Percentiles rank a stretch among this genome's conserved stretches.
phyloP scores from a whole-genome alignment of 1,140 invertebrate genomes.

The Dysdera silvatica region DNA sequence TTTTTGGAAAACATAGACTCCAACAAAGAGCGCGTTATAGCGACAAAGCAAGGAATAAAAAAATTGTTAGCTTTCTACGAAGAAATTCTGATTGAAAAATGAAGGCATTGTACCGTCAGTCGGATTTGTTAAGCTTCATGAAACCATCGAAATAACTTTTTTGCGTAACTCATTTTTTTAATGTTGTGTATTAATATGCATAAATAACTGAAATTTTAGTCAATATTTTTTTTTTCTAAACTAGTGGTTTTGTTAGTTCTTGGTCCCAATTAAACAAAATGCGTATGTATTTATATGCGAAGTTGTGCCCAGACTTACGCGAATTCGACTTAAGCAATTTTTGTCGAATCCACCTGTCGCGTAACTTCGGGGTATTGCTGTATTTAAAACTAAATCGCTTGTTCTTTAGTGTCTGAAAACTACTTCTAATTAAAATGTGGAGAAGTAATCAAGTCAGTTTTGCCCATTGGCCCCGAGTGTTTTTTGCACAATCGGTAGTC shows the following conservation, averaged over 20 bases:
- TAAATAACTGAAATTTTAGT: background rate
- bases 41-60: slow-evolving; percentile 3
- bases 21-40: slow-evolving; percentile 5
- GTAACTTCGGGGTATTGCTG: too few species aligned
- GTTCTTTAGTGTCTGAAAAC: too few species aligned
- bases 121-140: too few species aligned
- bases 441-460: too few species aligned
- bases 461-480: too few species aligned
- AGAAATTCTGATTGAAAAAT: slow-evolving; percentile 12
- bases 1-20: background rate
- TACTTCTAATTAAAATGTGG: too few species aligned
- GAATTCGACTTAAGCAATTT: background rate
- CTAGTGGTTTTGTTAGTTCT: too few species aligned
- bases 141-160: slow-evolving; percentile 10
- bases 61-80: slow-evolving; percentile 10
- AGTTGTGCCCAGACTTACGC: background rate
- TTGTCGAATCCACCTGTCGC: background rate
- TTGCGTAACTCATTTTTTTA: slow-evolving; percentile 4
- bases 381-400: too few species aligned
- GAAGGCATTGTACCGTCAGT: slow-evolving; percentile 2
- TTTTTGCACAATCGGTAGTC: too few species aligned
- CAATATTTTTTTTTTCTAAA: background rate
- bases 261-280: too few species aligned
- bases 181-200: background rate
- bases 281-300: background rate